Conservation (phyloP, 2,797 vertebrate genomes). For the Hoplostethus atlanticus region DNA sequence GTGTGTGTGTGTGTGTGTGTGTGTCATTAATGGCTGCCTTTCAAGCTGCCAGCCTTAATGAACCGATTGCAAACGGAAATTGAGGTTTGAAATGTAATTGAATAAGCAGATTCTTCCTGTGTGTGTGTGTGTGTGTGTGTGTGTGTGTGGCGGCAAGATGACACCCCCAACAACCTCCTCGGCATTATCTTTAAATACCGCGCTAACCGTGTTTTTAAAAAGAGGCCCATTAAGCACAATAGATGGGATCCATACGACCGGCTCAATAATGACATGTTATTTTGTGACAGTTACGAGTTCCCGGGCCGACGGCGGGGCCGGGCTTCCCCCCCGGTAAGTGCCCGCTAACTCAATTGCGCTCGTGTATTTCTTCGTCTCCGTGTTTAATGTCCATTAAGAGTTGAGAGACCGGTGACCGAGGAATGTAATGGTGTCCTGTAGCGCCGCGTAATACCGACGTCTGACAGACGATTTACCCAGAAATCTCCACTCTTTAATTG, state of each 20-base stretch:
- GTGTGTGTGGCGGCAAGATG: slow-evolving; percentile 20
- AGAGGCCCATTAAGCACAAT: slow-evolving; percentile 77
- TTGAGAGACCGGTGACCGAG: slow-evolving; percentile 70
- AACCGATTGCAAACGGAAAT: slow-evolving; percentile 74
- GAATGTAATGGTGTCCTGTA: slow-evolving; percentile 66
- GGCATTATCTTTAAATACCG: slow-evolving; percentile 67
- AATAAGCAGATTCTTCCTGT: slow-evolving; percentile 70
- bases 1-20: slow-evolving; percentile 15
- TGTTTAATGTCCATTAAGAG: slow-evolving; percentile 85
- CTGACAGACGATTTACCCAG: slow-evolving; percentile 51
- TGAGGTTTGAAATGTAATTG: slow-evolving; percentile 75
- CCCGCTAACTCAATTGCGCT: slow-evolving; percentile 84
- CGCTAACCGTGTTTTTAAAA: slow-evolving; percentile 44
- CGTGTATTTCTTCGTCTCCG: slow-evolving; percentile 74
- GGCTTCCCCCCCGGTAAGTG: slow-evolving; percentile 79
- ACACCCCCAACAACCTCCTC: slow-evolving; percentile 50
- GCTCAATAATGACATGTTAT: slow-evolving; percentile 81
- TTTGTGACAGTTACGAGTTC: slow-evolving; percentile 84
- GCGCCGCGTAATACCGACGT: slow-evolving; percentile 22
- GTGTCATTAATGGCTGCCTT: slow-evolving; percentile 66
- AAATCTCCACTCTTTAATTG: slow-evolving; percentile 65
- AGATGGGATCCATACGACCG: slow-evolving; percentile 78
- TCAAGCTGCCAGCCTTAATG: slow-evolving; percentile 69
- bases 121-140: too few relatives aligned
- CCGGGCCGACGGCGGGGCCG: slow-evolving; percentile 84